phyloP scores from a whole-genome alignment of 1,140 invertebrate species.

The Ericerus pela region DNA sequence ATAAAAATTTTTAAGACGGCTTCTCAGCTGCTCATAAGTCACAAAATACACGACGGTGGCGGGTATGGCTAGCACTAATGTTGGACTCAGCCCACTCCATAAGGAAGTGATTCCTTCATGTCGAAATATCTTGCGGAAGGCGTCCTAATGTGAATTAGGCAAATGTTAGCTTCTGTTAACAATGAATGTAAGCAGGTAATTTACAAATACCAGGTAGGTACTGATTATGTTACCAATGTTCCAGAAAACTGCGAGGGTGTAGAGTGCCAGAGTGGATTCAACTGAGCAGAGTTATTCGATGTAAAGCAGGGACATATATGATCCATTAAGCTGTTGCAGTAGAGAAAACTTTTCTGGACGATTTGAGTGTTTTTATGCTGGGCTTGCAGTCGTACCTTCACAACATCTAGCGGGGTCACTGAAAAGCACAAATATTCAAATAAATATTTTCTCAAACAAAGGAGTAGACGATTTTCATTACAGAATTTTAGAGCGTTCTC shows the following conservation, averaged over 20 bases:
- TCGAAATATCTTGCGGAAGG: constrained; percentile 78
- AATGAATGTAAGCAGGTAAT: background rate
- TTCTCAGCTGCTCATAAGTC: constrained; percentile 79
- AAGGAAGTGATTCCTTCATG: constrained; percentile 77
- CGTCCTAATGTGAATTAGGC: constrained; percentile 85
- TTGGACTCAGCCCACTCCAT: constrained; percentile 95
- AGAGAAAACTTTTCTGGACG: constrained; percentile 71
- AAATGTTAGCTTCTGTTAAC: no score
- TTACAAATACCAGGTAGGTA: background rate
- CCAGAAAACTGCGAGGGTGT: constrained; percentile 69
- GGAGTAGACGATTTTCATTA: no score
- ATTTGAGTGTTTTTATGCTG: no score
- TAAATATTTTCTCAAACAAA: no score
- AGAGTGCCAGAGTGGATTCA: no score
- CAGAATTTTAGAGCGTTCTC: no score
- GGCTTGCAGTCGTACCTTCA: constrained; percentile 91
- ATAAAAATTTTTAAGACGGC: constrained; percentile 30
- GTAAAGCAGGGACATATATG: constrained; percentile 77
- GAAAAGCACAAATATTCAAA: constrained; percentile 29
- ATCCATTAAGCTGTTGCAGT: constrained; percentile 97
- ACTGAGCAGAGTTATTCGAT: constrained; percentile 32
- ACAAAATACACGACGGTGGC: constrained; percentile 96
- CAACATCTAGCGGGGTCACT: constrained; percentile 97
- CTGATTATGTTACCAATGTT: constrained; percentile 63
- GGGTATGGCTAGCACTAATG: constrained; percentile 86